Evolutionary conservation across 2,113 vertebrate species (phyloP), one percentile per base, ranked within the genome.

Genomic region (Hassar affinis): DNA sequence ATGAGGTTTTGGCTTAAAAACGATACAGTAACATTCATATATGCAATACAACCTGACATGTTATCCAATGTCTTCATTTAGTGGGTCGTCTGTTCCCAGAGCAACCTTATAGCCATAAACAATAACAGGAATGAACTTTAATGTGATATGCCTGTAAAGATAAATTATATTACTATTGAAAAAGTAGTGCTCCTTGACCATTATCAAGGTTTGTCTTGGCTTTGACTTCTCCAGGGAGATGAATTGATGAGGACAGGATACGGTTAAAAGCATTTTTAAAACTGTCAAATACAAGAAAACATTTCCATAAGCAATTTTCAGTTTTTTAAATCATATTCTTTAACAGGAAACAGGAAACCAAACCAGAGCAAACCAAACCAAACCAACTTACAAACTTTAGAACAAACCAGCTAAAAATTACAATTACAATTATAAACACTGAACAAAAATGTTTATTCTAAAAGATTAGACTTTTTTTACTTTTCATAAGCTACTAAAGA

Each of bases 51-150:
- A 42, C 35, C 86, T 54, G 81, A 83, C 88, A 90, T 90, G 88
- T 89, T 92, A 91, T 92, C 86, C 35, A 82, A 82, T 78, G 17
- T 77, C 86, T 92, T 89, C 64, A 82, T 88, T 90, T 86, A 62
- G 78, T 79, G 62, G 82, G 85, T 90, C 86, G 78, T 76, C 86
- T 69, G 80, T 42, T 88, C 75, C 87, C 79, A 88, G 86, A 88
- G 83, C 71, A 86, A 56, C 81, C 80, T 52, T 75, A 52, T 17
- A 80, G 56, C 22, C 25, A 75, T 38, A 9, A 56, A 68, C 71
- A 71, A 18, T 12, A 54, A 87, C 80, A 80, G 72, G 57, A 72
- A 81, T 81, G 74, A 75, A 49, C 25, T 78, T 30, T 54, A 52
- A 47, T 42, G 72, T 57, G 57, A 47, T 51, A 30, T 57, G 11